Conservation (phyloP, 2,797 vertebrate species). For the Sebastes jordani region DNA sequence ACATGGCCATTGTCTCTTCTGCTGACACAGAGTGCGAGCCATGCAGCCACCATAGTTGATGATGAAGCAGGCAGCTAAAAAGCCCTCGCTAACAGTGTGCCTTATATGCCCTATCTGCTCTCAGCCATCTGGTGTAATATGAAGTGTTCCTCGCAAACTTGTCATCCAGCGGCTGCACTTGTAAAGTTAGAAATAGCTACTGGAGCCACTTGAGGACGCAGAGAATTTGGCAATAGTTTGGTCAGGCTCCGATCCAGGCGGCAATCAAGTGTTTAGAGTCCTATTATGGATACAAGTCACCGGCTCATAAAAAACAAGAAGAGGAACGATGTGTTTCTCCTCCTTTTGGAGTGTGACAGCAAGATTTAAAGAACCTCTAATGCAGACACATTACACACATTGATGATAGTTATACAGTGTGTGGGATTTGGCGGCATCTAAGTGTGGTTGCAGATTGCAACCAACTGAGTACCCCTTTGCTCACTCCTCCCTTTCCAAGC, state of each 20-base stretch:
- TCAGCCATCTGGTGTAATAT: conserved; percentile 61
- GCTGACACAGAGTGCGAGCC: conserved; percentile 61
- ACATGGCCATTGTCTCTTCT: conserved; percentile 42
- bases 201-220: conserved; percentile 38
- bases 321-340: background rate
- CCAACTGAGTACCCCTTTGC: too few relatives aligned
- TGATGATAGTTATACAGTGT: background rate
- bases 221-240: conserved; percentile 33
- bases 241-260: conserved; percentile 18
- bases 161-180: conserved; percentile 49
- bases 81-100: conserved; percentile 22
- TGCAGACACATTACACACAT: background rate
- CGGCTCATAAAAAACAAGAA: conserved; percentile 12
- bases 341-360: background rate
- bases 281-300: conserved; percentile 22
- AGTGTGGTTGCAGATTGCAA: too few relatives aligned
- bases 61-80: conserved; percentile 55
- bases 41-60: conserved; percentile 48
- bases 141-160: conserved; percentile 64
- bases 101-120: conserved; percentile 49
- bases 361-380: background rate
- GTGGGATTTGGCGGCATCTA: too few relatives aligned
- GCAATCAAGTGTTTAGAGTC: conserved; percentile 4
- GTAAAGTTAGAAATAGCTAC: conserved; percentile 55
- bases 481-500: too few relatives aligned